These are phyloP conservation scores for Isurus oxyrinchus DNA, from an alignment of 2,113 vertebrate species.

Conservation along the genomic window DNA sequence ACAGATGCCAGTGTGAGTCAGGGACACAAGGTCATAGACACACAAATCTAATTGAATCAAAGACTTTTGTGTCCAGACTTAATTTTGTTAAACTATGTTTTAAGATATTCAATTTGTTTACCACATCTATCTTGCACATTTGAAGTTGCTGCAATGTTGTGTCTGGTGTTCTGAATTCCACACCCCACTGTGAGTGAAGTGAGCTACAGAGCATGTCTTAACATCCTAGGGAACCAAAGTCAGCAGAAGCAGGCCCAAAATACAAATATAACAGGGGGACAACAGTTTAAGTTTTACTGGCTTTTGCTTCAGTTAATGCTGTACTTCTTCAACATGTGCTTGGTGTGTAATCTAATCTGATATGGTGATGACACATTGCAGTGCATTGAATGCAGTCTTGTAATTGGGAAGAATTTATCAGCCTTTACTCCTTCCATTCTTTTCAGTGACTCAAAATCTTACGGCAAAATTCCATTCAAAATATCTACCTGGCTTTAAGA, in stretches of 20 bases:
- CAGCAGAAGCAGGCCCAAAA: not conserved
- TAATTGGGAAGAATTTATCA: not conserved
- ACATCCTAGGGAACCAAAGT: not conserved
- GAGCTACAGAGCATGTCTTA: not conserved
- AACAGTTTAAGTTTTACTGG: not conserved
- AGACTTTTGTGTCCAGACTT: not conserved
- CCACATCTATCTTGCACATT: not conserved
- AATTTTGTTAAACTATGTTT: not conserved
- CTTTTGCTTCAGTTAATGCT: not conserved
- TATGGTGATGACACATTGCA: not conserved
- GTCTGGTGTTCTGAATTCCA: not conserved
- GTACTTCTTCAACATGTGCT: not conserved
- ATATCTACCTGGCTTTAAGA: slow-evolving; percentile 6
- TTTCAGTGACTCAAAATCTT: slow-evolving; percentile 1
- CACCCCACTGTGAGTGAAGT: not conserved
- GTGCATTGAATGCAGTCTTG: not conserved
- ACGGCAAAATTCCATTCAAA: not conserved
- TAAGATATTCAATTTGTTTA: not conserved
- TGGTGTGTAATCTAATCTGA: not conserved
- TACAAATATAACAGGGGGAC: not conserved
- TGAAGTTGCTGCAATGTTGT: not conserved
- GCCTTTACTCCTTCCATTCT: not conserved
- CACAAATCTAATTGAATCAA: not conserved
- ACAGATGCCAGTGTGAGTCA: not conserved
- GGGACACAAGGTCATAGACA: not conserved